phyloP scores from a whole-genome alignment of 2,113 vertebrate genomes.

The Naja naja region DNA sequence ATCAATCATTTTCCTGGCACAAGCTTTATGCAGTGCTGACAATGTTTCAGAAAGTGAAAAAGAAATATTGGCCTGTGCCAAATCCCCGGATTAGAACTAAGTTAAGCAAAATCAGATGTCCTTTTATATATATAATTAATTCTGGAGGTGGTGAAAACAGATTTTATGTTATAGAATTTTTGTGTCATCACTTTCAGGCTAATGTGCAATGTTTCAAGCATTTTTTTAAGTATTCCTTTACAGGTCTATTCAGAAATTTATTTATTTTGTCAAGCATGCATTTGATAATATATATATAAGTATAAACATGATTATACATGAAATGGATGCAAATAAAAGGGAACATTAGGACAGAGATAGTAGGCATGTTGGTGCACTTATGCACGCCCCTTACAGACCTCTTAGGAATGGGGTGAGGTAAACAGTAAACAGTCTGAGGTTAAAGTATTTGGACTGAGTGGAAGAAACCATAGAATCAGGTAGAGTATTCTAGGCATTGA shows the following conservation, averaged over 20 bases:
- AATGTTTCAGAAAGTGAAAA: constrained; percentile 22
- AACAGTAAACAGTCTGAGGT: too few relatives aligned
- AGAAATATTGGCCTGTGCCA: constrained; percentile 43
- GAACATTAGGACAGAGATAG: too few relatives aligned
- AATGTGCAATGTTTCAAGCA: not conserved
- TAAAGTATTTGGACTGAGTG: too few relatives aligned
- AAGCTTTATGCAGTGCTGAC: constrained; percentile 43
- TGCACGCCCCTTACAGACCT: too few relatives aligned
- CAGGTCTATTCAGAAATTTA: not conserved
- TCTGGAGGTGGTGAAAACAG: not conserved
- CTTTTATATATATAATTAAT: not conserved
- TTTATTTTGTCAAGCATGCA: too few relatives aligned
- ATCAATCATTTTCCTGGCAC: constrained; percentile 40
- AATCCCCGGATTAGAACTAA: not conserved
- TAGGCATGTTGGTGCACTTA: too few relatives aligned
- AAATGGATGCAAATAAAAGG: too few relatives aligned
- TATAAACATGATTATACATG: too few relatives aligned
- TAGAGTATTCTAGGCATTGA: too few relatives aligned
- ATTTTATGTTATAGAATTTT: not conserved
- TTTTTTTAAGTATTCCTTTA: constrained; percentile 1
- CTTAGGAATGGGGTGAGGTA: too few relatives aligned
- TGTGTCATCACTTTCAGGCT: not conserved
- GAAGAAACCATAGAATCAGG: too few relatives aligned
- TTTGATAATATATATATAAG: too few relatives aligned
- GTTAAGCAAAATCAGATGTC: not conserved